phyloP scores from a whole-genome alignment of 2,888 invertebrate genomes.

The Dasysyrphus albostriatus region DNA sequence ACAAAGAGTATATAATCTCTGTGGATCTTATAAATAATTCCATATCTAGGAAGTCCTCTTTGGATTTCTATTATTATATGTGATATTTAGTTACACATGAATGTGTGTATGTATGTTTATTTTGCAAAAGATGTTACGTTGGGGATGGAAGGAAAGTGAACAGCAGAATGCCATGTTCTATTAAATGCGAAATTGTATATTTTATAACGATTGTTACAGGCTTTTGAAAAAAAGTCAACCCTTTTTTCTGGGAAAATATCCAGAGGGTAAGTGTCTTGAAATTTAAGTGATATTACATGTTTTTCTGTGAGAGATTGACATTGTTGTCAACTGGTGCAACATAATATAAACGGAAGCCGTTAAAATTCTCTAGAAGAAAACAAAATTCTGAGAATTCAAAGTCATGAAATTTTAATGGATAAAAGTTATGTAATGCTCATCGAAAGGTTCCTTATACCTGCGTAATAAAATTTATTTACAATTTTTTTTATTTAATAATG shows the following conservation, averaged over 20 bases:
- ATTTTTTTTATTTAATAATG: too few relatives aligned
- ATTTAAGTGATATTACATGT: slow-evolving; percentile 25
- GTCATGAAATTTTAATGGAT: not conserved
- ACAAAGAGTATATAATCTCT: slow-evolving; percentile 6
- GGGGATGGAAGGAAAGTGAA: slow-evolving; percentile 6
- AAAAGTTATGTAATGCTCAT: not conserved
- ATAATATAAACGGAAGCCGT: slow-evolving; percentile 13
- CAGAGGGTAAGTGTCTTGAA: slow-evolving; percentile 14
- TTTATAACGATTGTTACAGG: slow-evolving; percentile 1
- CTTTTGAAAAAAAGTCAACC: not conserved
- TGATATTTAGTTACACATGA: slow-evolving; percentile 32
- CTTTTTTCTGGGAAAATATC: not conserved
- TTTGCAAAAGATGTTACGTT: slow-evolving; percentile 8
- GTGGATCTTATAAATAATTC: slow-evolving; percentile 62
- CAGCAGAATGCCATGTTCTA: slow-evolving; percentile 27
- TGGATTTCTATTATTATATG: slow-evolving; percentile 33
- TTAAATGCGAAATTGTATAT: slow-evolving; percentile 28
- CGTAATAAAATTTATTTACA: not conserved
- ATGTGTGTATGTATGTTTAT: not conserved
- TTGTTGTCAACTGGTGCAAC: slow-evolving; percentile 2
- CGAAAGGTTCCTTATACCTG: not conserved
- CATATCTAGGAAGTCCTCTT: slow-evolving; percentile 28
- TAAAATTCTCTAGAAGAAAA: not conserved
- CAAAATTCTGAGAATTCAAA: not conserved
- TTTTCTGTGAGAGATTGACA: slow-evolving; percentile 3